Evolutionary conservation across 2,888 invertebrate genomes (phyloP), one percentile per base, ranked within the genome.

Genomic region (Eristalis arbustorum): DNA sequence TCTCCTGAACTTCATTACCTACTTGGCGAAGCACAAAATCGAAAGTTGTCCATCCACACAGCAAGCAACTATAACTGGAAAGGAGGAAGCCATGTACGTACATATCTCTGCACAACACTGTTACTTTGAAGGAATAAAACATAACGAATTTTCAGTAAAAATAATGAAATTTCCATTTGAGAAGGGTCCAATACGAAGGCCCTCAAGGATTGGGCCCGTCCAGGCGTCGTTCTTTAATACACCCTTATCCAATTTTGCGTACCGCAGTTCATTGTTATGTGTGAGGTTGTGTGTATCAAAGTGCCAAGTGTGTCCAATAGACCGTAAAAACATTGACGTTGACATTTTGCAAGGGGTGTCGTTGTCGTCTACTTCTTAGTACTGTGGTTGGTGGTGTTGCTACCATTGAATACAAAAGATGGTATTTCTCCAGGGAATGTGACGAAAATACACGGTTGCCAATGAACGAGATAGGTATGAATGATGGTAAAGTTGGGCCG

Each of bases 321-420:
- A 84, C 79, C 79, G 84, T 84, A 79, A 79, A 88, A 88, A 84
- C 84, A 88, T 88, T 68, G 79, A 88, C 79, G 72, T 88, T 84
- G 84, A 88, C 88, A 88, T 84, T 73, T 88, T 62, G 75, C 67
- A 74, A 78, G 82, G 87, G 87, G 75, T 73, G 71, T 63, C 25
- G 37, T 22, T 42, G 57, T 49, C 40, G 28, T 40, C 63, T 63
- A 59, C 57, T 14, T n/a, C 42, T 42, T 42, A 42, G 14, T 42
- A 14, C n/a, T 42, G 42, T 42, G 42, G 42, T 42, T 42, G 42
- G n/a, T 31, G 42, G 14, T 42, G 42, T 4, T 31, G 31, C 42
- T 42, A 42, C 2, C 11, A n/a, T 73, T 42, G 59, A 69, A 31
- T 22, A 71, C 71, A 71, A 76, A 84, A 82, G 82, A 64, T 85